phyloP scores from a whole-genome alignment of 2,797 vertebrate species.

The Neosalanx taihuensis region DNA sequence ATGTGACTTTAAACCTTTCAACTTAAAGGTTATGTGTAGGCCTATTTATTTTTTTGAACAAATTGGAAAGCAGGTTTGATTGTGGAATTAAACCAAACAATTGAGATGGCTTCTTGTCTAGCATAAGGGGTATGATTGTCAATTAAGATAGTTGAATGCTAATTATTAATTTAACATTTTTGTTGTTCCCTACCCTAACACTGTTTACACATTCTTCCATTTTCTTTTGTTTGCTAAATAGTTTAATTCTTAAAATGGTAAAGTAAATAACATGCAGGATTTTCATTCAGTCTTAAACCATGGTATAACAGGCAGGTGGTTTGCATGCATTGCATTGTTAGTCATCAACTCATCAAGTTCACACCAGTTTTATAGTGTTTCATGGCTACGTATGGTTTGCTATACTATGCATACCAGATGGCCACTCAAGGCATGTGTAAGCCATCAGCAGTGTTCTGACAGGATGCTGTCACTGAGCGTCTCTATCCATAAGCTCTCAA shows the following conservation, averaged over 20 bases:
- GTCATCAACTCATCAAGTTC: slow-evolving; percentile 10
- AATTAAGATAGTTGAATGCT: not conserved
- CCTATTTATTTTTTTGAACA: slow-evolving; percentile 63
- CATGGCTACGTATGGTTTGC: slow-evolving; percentile 17
- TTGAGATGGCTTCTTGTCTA: slow-evolving; percentile 18
- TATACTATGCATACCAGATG: slow-evolving; percentile 39
- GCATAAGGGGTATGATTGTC: not conserved
- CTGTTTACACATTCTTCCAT: not conserved
- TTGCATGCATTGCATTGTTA: slow-evolving; percentile 16
- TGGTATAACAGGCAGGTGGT: not conserved
- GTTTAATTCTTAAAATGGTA: not conserved
- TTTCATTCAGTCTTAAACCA: slow-evolving; percentile 10
- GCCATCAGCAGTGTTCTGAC: slow-evolving; percentile 48
- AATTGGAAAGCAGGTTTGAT: slow-evolving; percentile 24
- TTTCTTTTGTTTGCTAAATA: not conserved
- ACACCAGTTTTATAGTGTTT: slow-evolving; percentile 13
- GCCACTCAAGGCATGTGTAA: slow-evolving; percentile 41
- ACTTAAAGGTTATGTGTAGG: slow-evolving; percentile 28
- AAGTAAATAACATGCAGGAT: slow-evolving; percentile 28
- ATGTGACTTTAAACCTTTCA: slow-evolving; percentile 25
- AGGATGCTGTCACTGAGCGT: slow-evolving; percentile 26
- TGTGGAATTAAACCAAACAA: slow-evolving; percentile 14
- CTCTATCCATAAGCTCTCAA: slow-evolving; percentile 21
- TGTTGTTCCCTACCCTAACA: not conserved
- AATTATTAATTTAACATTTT: not conserved